Percentiles rank a stretch among this genome's conserved stretches.
These are phyloP conservation scores for Scaeva pyrastri DNA, from an alignment of 2,888 invertebrate genomes.

Conservation along the genomic window DNA sequence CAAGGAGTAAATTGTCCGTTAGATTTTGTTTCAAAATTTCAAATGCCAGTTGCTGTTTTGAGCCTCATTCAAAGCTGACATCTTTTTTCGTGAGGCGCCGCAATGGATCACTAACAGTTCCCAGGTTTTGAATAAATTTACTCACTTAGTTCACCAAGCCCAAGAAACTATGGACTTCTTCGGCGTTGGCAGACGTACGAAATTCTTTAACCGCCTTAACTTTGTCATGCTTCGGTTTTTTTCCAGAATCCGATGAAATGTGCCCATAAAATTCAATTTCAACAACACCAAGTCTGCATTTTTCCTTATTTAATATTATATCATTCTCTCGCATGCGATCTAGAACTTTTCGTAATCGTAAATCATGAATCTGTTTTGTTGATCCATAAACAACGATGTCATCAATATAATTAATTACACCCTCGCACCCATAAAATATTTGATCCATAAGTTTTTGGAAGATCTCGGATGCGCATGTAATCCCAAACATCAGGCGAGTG, in stretches of 20 bases:
- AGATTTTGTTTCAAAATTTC: conserved; percentile 75
- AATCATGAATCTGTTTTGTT: too few species aligned
- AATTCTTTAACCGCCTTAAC: conserved; percentile 20
- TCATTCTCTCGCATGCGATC: too few species aligned
- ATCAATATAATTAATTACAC: conserved; percentile 80
- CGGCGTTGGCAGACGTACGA: conserved; percentile 1
- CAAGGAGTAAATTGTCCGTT: conserved; percentile 32
- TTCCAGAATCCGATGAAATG: conserved; percentile 77
- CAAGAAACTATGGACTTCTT: conserved; percentile 50
- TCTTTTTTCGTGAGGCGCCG: conserved; percentile 69
- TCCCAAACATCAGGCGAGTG: too few species aligned
- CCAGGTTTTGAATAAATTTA: conserved; percentile 77
- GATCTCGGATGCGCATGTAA: too few species aligned
- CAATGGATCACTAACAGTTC: conserved; percentile 49
- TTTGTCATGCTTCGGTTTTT: conserved; percentile 74
- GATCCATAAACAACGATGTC: conserved; percentile 80
- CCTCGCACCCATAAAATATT: conserved; percentile 62
- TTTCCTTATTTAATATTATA: too few species aligned
- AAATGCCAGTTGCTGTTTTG: conserved; percentile 78
- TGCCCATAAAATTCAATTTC: conserved; percentile 78
- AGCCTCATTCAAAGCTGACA: conserved; percentile 77
- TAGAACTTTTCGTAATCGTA: too few species aligned
- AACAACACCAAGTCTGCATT: too few species aligned
- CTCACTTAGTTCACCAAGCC: conserved; percentile 78
- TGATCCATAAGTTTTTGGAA: not conserved